A percentile compares a stretch with the other conserved stretches of the same genome.
Conservation (phyloP, 1,140 invertebrate species). For the Sycophila sp. region DNA sequence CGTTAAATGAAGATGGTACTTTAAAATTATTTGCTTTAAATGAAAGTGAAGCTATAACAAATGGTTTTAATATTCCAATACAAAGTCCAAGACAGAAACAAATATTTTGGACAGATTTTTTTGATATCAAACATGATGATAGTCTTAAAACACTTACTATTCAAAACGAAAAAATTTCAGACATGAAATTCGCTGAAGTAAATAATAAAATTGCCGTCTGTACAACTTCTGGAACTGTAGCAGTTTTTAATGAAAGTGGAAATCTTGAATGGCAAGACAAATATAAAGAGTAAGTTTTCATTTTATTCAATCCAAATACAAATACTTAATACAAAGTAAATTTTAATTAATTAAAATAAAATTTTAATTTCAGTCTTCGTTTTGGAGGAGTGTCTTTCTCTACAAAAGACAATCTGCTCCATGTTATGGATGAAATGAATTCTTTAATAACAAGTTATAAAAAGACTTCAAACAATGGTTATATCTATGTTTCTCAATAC, state of each 20-base stretch:
- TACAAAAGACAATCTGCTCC: slow-evolving; percentile 44
- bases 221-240: slow-evolving; percentile 49
- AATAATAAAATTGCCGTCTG: slow-evolving; percentile 55
- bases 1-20: slow-evolving; percentile 53
- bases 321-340: too few relatives aligned
- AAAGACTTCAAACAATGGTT: slow-evolving; percentile 25
- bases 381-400: slow-evolving; percentile 51
- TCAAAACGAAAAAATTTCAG: slow-evolving; percentile 49
- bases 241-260: slow-evolving; percentile 49
- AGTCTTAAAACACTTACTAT: slow-evolving; percentile 51
- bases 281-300: slow-evolving; percentile 28
- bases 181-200: slow-evolving; percentile 52
- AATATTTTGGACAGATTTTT: slow-evolving; percentile 50
- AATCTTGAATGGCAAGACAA: slow-evolving; percentile 29
- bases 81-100: slow-evolving; percentile 58
- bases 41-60: slow-evolving; percentile 42
- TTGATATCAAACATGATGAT: slow-evolving; percentile 47
- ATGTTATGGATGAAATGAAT: slow-evolving; percentile 51
- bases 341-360: not conserved
- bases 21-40: slow-evolving; percentile 55
- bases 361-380: slow-evolving; percentile 38
- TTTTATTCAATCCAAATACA: not conserved
- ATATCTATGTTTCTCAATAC: slow-evolving; percentile 48
- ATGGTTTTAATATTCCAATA: slow-evolving; percentile 22
- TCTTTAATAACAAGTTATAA: slow-evolving; percentile 44